Evolutionary conservation across 1,140 invertebrate species (phyloP), one percentile per base, ranked within the genome.

Genomic region (Drosophila bipectinata): DNA sequence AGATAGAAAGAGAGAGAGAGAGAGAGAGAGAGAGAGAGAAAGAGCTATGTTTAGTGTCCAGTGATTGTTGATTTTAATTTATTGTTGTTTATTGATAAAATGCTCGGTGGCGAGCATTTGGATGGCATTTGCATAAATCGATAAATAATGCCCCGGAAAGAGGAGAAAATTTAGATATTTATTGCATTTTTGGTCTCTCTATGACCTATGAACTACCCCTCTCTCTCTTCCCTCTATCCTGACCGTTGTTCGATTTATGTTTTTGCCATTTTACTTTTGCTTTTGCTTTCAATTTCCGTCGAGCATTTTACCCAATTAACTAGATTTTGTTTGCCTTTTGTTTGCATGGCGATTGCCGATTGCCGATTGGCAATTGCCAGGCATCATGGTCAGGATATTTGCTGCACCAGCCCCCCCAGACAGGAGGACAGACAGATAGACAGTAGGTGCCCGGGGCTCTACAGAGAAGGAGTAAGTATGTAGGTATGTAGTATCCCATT

Each of bases 61-160:
- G 47, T 77, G 68, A 81, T 74, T 81, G 82, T 71, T 84, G 81
- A 80, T 82, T 85, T 87, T 85, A 81, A 85, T 87, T 87, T 85
- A 87, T 85, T 87, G 82, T 87, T 87, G 82, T 88, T 87, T 87
- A 87, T 87, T 88, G 82, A 87, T 87, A 88, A 87, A 87, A 82
- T 82, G 21, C 21, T 21, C 21, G 21, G 21, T 21, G 21, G 21
- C 21, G 21, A 21, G 21, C 21, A 21, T 15, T 15, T 15, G 15
- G 15, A 18, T 21, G 21, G 21, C 21, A 21, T 87, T 87, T 87
- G 83, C 82, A 87, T 87, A 87, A 87, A 87, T 87, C 82, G 83
- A 88, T 87, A 81, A 88, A 87, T 87, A 88, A 88, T 85, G 67
- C 45, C 45, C 58, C 44, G 69, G 47, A 41, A 18, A 52, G 30